Conservation (phyloP, 1,140 invertebrate genomes). For the Camponotus floridanus region DNA sequence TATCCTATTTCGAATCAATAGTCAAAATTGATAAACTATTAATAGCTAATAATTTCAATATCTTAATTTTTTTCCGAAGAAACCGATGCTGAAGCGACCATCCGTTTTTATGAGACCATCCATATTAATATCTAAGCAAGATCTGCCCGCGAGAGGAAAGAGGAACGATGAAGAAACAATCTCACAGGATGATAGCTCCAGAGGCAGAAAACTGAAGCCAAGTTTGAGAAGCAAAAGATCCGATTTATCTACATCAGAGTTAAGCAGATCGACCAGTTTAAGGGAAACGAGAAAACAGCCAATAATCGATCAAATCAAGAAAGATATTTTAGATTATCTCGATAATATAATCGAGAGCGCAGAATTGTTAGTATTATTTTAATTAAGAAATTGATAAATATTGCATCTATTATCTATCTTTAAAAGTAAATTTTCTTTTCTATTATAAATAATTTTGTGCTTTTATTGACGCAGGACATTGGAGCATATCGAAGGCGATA, state of each 20-base stretch:
- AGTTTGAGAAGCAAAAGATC: background rate
- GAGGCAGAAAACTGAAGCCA: background rate
- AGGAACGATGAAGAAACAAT: constrained; percentile 77
- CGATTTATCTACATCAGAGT: background rate
- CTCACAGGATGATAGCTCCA: constrained; percentile 1
- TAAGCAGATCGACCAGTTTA: constrained; percentile 26
- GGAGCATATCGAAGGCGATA: constrained; percentile 89
- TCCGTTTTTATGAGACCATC: constrained; percentile 86
- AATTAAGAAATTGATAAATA: background rate
- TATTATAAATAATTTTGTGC: background rate
- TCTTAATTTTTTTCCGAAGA: constrained; percentile 60
- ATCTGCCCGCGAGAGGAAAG: constrained; percentile 78
- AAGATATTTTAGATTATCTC: constrained; percentile 78
- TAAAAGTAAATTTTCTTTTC: background rate
- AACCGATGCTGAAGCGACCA: constrained; percentile 84
- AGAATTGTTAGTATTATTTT: constrained; percentile 73
- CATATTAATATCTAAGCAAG: constrained; percentile 73
- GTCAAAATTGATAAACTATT: background rate
- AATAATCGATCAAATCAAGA: constrained; percentile 74
- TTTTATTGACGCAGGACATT: constrained; percentile 86
- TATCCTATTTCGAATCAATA: background rate
- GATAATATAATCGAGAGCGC: constrained; percentile 78
- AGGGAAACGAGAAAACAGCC: background rate
- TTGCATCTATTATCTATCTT: background rate
- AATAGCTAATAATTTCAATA: constrained; percentile 6